Evolutionary conservation across 2,888 invertebrate species (phyloP).

Genomic region (Biston stratarius): DNA sequence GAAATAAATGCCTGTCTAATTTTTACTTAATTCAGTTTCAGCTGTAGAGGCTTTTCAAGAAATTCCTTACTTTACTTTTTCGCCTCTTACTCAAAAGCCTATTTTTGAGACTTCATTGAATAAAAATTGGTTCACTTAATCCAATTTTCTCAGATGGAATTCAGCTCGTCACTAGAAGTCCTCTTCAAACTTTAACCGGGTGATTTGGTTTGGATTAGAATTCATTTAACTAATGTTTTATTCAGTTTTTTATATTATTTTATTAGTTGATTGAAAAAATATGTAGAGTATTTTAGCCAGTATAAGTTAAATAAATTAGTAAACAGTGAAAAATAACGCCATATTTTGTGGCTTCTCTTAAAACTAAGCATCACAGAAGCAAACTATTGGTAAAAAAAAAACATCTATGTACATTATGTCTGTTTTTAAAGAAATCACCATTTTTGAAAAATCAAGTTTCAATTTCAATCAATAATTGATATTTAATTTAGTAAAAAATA

Average conservation of each 20-base stretch:
- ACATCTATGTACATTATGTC: too few species aligned
- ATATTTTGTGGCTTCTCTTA: too few species aligned
- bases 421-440: too few species aligned
- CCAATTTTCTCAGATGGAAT: conserved; percentile 5
- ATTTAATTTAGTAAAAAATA: too few species aligned
- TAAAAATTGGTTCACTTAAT: conserved; percentile 4
- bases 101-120: conserved; percentile 2
- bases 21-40: neutral
- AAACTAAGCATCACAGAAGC: too few species aligned
- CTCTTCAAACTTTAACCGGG: neutral
- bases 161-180: neutral
- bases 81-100: neutral
- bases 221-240: conserved; percentile 1
- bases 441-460: too few species aligned
- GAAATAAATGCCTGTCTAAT: neutral
- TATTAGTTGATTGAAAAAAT: neutral
- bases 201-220: conserved; percentile 4
- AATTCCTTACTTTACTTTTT: neutral
- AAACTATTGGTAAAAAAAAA: too few species aligned
- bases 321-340: too few species aligned
- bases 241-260: too few species aligned
- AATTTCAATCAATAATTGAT: too few species aligned
- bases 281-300: neutral
- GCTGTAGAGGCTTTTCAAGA: neutral
- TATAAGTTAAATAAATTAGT: too few species aligned